Evolutionary conservation across 2,888 invertebrate genomes (phyloP).

Genomic region (Pardosa pseudoannulata): DNA sequence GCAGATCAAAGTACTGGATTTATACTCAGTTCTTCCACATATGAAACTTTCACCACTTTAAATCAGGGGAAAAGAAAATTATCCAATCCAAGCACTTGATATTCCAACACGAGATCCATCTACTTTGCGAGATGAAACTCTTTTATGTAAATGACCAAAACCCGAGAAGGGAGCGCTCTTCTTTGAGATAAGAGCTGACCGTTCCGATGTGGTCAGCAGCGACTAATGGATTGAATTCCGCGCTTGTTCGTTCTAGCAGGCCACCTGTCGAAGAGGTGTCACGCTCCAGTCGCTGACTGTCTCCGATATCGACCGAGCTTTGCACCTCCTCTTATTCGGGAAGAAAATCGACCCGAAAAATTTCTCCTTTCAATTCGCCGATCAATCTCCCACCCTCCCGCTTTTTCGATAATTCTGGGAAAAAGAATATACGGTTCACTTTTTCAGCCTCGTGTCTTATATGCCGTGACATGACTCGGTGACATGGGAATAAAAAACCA

Average conservation of each 20-base stretch:
- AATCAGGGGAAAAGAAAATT: no score
- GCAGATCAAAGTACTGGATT: no score
- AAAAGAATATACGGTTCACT: not conserved
- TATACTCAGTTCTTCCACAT: no score
- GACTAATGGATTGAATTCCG: not conserved
- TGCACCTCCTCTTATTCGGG: not conserved
- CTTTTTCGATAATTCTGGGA: not conserved
- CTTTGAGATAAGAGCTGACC: not conserved
- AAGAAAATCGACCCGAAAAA: conserved; percentile 14
- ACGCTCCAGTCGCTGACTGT: conserved; percentile 27
- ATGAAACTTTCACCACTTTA: no score
- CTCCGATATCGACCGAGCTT: conserved; percentile 43
- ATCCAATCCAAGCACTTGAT: no score
- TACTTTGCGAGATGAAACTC: no score
- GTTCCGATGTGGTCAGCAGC: not conserved
- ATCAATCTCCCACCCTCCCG: not conserved
- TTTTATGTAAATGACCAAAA: no score
- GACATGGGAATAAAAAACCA: no score
- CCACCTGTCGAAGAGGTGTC: conserved; percentile 60
- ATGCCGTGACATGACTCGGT: not conserved
- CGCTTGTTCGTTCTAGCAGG: not conserved
- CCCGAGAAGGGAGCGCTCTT: not conserved
- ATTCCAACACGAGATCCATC: no score
- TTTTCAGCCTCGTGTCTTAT: not conserved
- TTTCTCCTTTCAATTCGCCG: not conserved